phyloP scores from a whole-genome alignment of 2,113 vertebrate species.

The Edolisoma coerulescens region DNA sequence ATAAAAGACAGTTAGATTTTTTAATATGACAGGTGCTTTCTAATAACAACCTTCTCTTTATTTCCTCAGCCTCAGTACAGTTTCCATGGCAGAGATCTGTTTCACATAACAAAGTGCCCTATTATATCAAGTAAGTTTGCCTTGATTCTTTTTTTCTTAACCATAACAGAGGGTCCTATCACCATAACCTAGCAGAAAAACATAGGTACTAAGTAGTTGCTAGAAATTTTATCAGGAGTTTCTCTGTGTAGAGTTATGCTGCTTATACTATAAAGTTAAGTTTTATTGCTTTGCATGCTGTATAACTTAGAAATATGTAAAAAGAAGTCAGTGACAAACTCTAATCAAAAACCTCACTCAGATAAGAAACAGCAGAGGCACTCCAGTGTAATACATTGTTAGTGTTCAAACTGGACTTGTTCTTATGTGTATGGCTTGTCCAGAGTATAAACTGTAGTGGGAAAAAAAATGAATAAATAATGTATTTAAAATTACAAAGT shows the following conservation, averaged over 20 bases:
- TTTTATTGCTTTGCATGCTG: not conserved
- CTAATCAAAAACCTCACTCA: not conserved
- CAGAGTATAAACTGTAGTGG: not conserved
- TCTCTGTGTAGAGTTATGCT: not conserved
- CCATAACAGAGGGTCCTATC: not conserved
- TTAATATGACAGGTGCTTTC: not conserved
- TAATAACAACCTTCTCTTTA: conserved; percentile 26
- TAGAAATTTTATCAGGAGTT: not conserved
- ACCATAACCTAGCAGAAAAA: not conserved
- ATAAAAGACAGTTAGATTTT: not conserved
- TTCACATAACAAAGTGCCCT: conserved; percentile 93
- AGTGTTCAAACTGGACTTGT: not conserved
- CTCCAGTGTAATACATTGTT: not conserved
- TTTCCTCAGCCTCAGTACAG: conserved; percentile 87
- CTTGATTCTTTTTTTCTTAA: conserved; percentile 18
- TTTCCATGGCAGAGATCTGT: conserved; percentile 89
- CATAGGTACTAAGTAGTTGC: not conserved
- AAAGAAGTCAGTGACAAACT: not conserved
- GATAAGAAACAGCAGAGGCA: not conserved
- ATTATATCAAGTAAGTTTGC: conserved; percentile 93
- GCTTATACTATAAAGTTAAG: not conserved
- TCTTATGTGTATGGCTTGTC: not conserved
- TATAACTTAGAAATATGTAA: not conserved
- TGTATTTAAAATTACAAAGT: not conserved
- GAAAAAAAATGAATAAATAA: not conserved